Base-by-base conservation (phyloP, 2,113 vertebrate species). In the Sisor rabdophorus region DNA sequence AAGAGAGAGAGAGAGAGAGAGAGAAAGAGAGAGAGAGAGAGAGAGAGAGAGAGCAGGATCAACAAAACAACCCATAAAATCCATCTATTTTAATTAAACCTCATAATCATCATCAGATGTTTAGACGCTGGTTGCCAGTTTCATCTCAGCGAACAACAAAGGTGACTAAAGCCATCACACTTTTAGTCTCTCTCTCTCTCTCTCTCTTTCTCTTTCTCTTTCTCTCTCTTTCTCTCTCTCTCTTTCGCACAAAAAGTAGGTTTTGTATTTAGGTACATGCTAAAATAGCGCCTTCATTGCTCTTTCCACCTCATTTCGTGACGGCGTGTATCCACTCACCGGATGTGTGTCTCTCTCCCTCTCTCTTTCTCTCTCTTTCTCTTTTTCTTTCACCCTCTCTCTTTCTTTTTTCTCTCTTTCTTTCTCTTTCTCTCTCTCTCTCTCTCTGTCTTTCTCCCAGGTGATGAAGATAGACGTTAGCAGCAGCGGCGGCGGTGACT, bases 281-380 rank as follows among this genome's bases (percentile, higher is more conserved):
- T 86, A 78, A 77, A 85, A 79, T 83, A 77, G 80, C 44, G 19
- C 28, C 40, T 67, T 54, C 24, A 9, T 68, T 53, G 65, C 26
- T 16, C 63, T 22, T 1, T 24, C 60, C 28, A 20, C 44, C 20
- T 52, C 20, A 52, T 7, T 87, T 82, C 73, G 15, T 83, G 86
- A 86, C 81, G 88, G 88, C 87, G 70, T 60, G 86, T 80, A 86
- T 81, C 83, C 86, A 94, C 93, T 95, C 93, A 93, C 93, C 93
- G 89, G 91, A 89, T 87, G 91, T 86, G 88, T 85, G 89, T 2
- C 3, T 36, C 32, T 36, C 32, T 36, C 32, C 6, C 32, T 36
- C 6, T 36, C 32, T 36, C 32, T 36, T 6, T 36, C 32, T 36
- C 6, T 36, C 32, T 3, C 32, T 6, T 6, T 36, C 32, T 6